Percentiles rank a stretch among this genome's conserved stretches.
phyloP scores from a whole-genome alignment of 2,888 invertebrate species.

The Hyposoter didymator region DNA sequence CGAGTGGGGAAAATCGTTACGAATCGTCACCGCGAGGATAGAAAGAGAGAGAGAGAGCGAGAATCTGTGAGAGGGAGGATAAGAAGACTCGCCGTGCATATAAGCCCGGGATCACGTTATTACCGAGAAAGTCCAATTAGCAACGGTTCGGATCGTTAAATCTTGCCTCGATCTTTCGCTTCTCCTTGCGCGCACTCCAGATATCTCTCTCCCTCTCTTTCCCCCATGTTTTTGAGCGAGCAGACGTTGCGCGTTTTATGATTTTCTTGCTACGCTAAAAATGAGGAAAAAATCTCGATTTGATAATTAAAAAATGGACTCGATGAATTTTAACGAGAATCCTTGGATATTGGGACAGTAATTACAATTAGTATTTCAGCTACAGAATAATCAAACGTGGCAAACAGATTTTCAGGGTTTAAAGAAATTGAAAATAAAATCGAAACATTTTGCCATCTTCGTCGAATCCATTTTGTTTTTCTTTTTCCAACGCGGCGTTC shows the following conservation, averaged over 20 bases:
- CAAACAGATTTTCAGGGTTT: not conserved
- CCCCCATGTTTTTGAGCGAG: slow-evolving; percentile 38
- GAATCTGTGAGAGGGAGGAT: slow-evolving; percentile 7
- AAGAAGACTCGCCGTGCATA: slow-evolving; percentile 29
- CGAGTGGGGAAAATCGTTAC: slow-evolving; percentile 57
- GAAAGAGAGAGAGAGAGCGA: not conserved
- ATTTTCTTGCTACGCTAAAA: slow-evolving; percentile 30
- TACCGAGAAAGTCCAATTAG: slow-evolving; percentile 69
- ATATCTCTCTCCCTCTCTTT: slow-evolving; percentile 21
- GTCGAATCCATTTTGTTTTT: no score
- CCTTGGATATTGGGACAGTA: slow-evolving; percentile 10
- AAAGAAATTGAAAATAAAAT: not conserved
- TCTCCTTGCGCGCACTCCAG: slow-evolving; percentile 34
- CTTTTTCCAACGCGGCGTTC: not conserved
- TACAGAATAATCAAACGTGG: not conserved
- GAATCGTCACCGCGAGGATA: slow-evolving; percentile 49
- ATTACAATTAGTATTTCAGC: slow-evolving; percentile 13
- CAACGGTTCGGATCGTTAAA: slow-evolving; percentile 65
- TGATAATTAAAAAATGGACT: slow-evolving; percentile 10
- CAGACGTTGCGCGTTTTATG: slow-evolving; percentile 46
- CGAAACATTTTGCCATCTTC: not conserved
- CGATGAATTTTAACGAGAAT: slow-evolving; percentile 5
- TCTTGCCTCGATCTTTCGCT: slow-evolving; percentile 61
- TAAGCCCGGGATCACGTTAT: slow-evolving; percentile 63
- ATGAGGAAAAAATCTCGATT: slow-evolving; percentile 15